phyloP scores from a whole-genome alignment of 2,113 vertebrate species.

The Scatophagus argus region DNA sequence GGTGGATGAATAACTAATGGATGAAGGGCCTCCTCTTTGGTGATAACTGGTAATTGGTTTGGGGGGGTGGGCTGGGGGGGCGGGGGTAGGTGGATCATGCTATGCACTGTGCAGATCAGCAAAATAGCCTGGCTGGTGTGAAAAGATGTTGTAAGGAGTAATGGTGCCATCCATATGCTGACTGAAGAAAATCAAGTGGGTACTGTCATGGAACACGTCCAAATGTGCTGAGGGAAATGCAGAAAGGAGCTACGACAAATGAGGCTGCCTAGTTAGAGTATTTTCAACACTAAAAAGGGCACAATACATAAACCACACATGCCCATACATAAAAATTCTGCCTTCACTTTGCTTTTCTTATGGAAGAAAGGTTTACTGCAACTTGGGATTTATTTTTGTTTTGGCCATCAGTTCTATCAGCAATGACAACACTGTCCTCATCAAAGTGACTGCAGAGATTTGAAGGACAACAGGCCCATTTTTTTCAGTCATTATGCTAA shows the following conservation, averaged over 20 bases:
- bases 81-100: slow-evolving; percentile 27
- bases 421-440: not conserved
- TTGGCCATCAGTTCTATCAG: not conserved
- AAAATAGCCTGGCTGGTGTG: slow-evolving; percentile 58
- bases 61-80: not conserved
- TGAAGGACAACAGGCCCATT: not conserved
- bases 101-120: slow-evolving; percentile 64
- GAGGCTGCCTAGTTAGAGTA: not conserved
- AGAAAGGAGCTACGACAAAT: slow-evolving; percentile 22
- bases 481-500: not conserved
- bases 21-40: slow-evolving; percentile 55
- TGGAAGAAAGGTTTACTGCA: not conserved
- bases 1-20: slow-evolving; percentile 73
- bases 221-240: slow-evolving; percentile 31
- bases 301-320: not conserved
- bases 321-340: not conserved
- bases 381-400: not conserved
- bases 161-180: slow-evolving; percentile 76
- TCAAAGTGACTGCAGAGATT: slow-evolving; percentile 1
- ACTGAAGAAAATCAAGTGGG: slow-evolving; percentile 57
- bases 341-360: not conserved
- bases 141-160: slow-evolving; percentile 69
- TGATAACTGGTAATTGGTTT: slow-evolving; percentile 77
- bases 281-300: slow-evolving; percentile 15
- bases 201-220: slow-evolving; percentile 50